A percentile compares a stretch with the other conserved stretches of the same genome.
Conservation (phyloP, 2,888 invertebrate genomes). For the Nomada ruficornis region DNA sequence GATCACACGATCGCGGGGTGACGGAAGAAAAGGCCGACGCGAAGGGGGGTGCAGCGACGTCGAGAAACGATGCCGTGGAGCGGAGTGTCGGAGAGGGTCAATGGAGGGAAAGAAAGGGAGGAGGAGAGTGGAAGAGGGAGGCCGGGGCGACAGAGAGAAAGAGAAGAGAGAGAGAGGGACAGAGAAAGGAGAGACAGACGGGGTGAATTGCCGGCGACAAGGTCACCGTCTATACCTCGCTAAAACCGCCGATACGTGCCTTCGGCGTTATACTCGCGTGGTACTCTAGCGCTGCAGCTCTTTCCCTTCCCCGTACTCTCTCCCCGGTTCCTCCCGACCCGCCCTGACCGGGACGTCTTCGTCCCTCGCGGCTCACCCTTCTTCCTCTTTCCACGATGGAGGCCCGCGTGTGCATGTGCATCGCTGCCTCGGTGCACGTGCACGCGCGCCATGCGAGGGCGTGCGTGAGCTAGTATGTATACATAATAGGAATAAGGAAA, state of each 20-base stretch:
- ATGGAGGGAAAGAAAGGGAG: conserved; percentile 44
- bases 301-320: conserved; percentile 31
- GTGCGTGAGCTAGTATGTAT: conserved; percentile 66
- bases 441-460: conserved; percentile 45
- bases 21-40: conserved; percentile 46
- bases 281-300: conserved; percentile 73
- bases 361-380: conserved; percentile 14
- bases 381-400: conserved; percentile 26
- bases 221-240: conserved; percentile 67
- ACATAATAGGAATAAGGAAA: conserved; percentile 79
- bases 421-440: conserved; percentile 48
- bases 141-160: neutral
- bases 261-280: conserved; percentile 77
- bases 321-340: conserved; percentile 36
- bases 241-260: conserved; percentile 67
- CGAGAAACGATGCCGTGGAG: conserved; percentile 35
- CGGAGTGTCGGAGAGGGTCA: conserved; percentile 53
- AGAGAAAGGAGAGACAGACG: conserved; percentile 64
- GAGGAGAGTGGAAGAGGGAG: conserved; percentile 25
- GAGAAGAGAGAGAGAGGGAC: conserved; percentile 53
- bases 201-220: conserved; percentile 72
- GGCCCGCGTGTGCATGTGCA: conserved; percentile 53
- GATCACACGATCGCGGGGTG: conserved; percentile 74
- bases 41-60: conserved; percentile 35
- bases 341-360: conserved; percentile 41